Base-by-base conservation (phyloP, 2,888 invertebrate genomes). In the Ophioninae sp. region DNA sequence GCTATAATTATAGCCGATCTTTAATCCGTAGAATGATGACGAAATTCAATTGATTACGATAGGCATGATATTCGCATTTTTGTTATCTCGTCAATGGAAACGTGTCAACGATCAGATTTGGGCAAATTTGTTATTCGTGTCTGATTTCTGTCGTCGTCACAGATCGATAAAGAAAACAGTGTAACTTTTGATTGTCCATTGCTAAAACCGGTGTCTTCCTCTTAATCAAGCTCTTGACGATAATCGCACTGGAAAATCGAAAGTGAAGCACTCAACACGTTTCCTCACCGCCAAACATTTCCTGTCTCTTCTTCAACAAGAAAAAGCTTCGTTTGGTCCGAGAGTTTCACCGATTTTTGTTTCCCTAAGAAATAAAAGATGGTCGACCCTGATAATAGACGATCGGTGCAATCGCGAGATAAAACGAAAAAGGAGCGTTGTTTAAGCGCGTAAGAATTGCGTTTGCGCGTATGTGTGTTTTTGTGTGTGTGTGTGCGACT, bases 401-500 rank as follows among this genome's bases (percentile, higher is more conserved):
- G 44, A 44, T 51, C 51, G 6, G 51, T 13, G 17, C 51, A 51
- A 51, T 51, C 17, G 13, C 51, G 51, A 17, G 17, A 17, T 51
- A 6, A 13, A 13, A 17, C 3, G 22, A 59, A 59, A 13, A 6
- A 22, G 20, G 20, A 59, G 20, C 8, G 8, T 22, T 59, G 20
- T 20, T 8, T 7, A 22, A 9, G 6, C 9, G 20, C 20, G 8
- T 9, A 59, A 20, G 22, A 59, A 20, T 5, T 20, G 2, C 20
- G 6, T 59, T 59, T 51, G 51, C 17, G 51, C 5, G 5, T 51
- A 17, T 2, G 30, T 75, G 41, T 22, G n/a, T 65, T 0, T 23
- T 51, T 56, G 64, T 71, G 72, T 39, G 61, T 58, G 37, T 9
- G 41, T 37, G 22, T 81, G 79, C 85, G 71, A 79, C 78, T 80